Evolutionary conservation across 2,888 invertebrate species (phyloP).

Genomic region (Gonocerus acuteangulatus): DNA sequence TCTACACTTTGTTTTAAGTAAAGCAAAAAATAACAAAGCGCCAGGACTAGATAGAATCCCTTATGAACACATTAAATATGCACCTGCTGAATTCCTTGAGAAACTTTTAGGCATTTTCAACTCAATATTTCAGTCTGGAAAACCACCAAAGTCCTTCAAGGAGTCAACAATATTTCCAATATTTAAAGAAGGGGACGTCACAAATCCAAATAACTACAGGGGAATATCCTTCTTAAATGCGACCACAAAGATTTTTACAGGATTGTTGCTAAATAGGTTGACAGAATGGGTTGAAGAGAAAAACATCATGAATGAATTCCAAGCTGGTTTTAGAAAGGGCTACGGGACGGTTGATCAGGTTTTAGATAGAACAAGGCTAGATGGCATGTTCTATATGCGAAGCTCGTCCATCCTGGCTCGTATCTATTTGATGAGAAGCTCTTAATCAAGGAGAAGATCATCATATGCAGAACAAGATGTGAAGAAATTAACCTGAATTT

Average conservation of each 20-base stretch:
- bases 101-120: background rate
- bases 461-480: too few species aligned
- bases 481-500: too few species aligned
- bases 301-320: too few species aligned
- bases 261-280: too few species aligned
- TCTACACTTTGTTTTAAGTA: background rate
- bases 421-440: too few species aligned
- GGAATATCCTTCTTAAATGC: background rate
- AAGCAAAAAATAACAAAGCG: conserved; percentile 5
- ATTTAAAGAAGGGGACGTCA: background rate
- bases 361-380: too few species aligned
- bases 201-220: background rate
- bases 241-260: too few species aligned
- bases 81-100: conserved; percentile 3
- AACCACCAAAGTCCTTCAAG: conserved; percentile 7
- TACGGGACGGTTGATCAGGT: too few species aligned
- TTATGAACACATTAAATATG: background rate
- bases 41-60: conserved; percentile 7
- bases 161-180: conserved; percentile 22
- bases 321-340: too few species aligned
- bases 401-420: too few species aligned
- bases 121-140: background rate
- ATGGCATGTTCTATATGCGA: too few species aligned
- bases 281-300: background rate
- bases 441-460: too few species aligned